Evolutionary conservation across 2,797 vertebrate genomes (phyloP).

Genomic region (Sebastes matsubarae): DNA sequence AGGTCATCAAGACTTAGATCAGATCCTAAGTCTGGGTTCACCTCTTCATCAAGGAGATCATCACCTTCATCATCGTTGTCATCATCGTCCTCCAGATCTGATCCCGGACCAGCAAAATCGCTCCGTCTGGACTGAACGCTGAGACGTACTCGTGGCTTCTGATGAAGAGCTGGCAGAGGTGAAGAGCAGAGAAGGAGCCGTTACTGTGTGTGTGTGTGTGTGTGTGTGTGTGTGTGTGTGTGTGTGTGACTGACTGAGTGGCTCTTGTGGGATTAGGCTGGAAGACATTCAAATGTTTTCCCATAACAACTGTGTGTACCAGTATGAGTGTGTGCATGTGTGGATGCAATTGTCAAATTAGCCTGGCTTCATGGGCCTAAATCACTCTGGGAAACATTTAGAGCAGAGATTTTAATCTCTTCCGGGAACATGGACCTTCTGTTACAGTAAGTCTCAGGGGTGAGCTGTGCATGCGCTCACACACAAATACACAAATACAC

Average conservation of each 20-base stretch:
- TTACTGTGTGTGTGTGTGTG: conserved; percentile 22
- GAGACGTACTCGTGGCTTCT: conserved; percentile 40
- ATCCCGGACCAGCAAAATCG: conserved; percentile 65
- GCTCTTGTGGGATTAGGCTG: conserved; percentile 33
- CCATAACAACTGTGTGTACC: conserved; percentile 20
- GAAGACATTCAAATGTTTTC: conserved; percentile 47
- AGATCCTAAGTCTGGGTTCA: conserved; percentile 72
- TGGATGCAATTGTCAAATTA: conserved; percentile 40
- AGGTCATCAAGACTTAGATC: conserved; percentile 84
- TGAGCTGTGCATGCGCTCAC: not conserved
- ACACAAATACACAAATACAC: not conserved
- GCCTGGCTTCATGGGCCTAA: conserved; percentile 25
- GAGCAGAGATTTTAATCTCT: conserved; percentile 65
- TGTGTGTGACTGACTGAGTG: conserved; percentile 4
- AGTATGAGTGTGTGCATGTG: not conserved
- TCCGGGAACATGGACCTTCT: conserved; percentile 52
- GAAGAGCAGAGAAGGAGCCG: conserved; percentile 24
- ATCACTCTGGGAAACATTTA: conserved; percentile 72
- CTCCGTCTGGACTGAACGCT: conserved; percentile 66
- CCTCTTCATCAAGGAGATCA: conserved; percentile 48
- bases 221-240: conserved; percentile 18
- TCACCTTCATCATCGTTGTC: conserved; percentile 46
- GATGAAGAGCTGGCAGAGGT: conserved; percentile 50
- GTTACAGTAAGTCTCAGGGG: conserved; percentile 52
- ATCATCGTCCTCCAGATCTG: conserved; percentile 62